Conservation (phyloP, 2,888 invertebrate species). For the Euzophera pinguis region DNA sequence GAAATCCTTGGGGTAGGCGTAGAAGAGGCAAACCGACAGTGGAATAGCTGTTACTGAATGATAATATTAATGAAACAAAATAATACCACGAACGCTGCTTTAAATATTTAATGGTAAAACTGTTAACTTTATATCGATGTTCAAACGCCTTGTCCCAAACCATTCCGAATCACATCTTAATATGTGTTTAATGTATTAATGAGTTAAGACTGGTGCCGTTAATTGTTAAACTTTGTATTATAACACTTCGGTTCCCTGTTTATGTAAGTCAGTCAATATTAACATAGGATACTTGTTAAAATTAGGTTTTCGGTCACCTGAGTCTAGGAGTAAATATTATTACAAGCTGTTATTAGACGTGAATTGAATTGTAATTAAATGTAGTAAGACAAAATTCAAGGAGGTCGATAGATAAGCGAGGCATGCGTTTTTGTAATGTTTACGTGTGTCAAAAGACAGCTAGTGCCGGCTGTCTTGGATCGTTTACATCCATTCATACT, state of each 20-base stretch:
- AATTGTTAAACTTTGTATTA: constrained; percentile 16
- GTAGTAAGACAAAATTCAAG: not conserved
- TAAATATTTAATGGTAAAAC: too few relatives aligned
- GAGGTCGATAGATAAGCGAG: not conserved
- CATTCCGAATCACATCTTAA: constrained; percentile 43
- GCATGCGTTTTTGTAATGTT: too few relatives aligned
- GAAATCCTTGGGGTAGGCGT: too few relatives aligned
- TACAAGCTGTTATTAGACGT: not conserved
- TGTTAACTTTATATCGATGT: not conserved
- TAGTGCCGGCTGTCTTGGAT: too few relatives aligned
- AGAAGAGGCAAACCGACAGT: too few relatives aligned
- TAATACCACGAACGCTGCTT: too few relatives aligned
- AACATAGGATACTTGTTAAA: not conserved
- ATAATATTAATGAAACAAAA: too few relatives aligned
- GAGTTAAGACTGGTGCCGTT: constrained; percentile 34
- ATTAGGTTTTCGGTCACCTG: not conserved
- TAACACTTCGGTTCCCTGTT: constrained; percentile 1
- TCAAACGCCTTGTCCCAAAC: constrained; percentile 15
- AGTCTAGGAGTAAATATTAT: not conserved
- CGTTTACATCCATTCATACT: too few relatives aligned
- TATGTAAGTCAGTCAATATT: constrained; percentile 6
- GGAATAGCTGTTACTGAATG: too few relatives aligned
- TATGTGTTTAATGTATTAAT: constrained; percentile 67
- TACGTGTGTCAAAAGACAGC: too few relatives aligned
- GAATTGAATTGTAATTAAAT: not conserved